A percentile compares a stretch with the other conserved stretches of the same genome.
These are phyloP conservation scores for Hormaphis cornu DNA, from an alignment of 1,140 invertebrate species.

Conservation along the genomic window DNA sequence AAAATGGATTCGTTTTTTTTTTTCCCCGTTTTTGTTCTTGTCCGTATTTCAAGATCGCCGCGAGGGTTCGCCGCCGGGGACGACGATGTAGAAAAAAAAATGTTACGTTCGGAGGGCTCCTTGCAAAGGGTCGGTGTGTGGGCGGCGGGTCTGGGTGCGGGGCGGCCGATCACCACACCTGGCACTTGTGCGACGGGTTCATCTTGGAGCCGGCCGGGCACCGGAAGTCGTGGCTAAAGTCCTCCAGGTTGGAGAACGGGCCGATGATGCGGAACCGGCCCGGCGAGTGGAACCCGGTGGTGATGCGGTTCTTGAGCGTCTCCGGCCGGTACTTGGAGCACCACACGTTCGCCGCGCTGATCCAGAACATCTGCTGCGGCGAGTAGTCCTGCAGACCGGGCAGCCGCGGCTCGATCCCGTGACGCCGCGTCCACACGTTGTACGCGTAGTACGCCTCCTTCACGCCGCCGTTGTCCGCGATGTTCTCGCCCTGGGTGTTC, in stretches of 20 bases:
- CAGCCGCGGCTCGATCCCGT: constrained; percentile 55
- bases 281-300: constrained; percentile 60
- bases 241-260: constrained; percentile 77
- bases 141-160: neutral
- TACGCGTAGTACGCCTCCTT: constrained; percentile 80
- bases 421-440: constrained; percentile 54
- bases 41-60: too few species aligned
- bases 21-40: too few species aligned
- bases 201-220: constrained; percentile 71
- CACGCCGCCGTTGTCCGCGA: constrained; percentile 82
- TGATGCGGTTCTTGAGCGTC: constrained; percentile 37
- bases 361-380: constrained; percentile 68
- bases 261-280: constrained; percentile 75
- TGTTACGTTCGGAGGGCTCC: too few species aligned
- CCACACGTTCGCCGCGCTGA: constrained; percentile 59
- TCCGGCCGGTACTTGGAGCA: constrained; percentile 55
- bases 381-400: constrained; percentile 50
- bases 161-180: constrained; percentile 55
- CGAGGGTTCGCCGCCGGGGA: too few species aligned
- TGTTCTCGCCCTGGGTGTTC: constrained; percentile 85
- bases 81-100: too few species aligned
- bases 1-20: too few species aligned
- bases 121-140: too few species aligned
- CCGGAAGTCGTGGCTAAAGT: constrained; percentile 78
- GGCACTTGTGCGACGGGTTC: constrained; percentile 82